These are phyloP conservation scores for Rhinoderma darwinii DNA, from an alignment of 2,113 vertebrate genomes.

Conservation along the genomic window DNA sequence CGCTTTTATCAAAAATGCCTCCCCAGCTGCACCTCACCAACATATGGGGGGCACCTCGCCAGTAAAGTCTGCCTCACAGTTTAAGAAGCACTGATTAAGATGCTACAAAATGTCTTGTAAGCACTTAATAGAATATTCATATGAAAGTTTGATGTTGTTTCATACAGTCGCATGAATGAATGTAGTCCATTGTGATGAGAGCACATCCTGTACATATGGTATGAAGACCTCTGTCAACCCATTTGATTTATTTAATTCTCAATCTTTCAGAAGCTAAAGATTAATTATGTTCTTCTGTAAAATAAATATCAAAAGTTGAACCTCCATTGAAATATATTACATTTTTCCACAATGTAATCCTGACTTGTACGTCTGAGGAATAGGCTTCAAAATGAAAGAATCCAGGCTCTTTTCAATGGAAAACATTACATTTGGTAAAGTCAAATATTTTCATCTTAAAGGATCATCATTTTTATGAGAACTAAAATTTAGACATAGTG, in stretches of 20 bases:
- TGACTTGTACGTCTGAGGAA: conserved; percentile 37
- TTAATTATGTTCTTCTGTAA: conserved; percentile 34
- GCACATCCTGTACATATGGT: conserved; percentile 41
- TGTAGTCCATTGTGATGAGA: background rate
- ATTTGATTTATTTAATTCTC: conserved; percentile 34
- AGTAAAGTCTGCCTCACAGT: no score
- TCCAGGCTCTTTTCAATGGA: conserved; percentile 44
- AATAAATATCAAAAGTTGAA: conserved; percentile 11
- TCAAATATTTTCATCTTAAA: conserved; percentile 49
- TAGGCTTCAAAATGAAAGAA: conserved; percentile 43
- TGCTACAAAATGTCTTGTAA: background rate
- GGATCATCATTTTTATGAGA: conserved; percentile 32
- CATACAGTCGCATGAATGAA: background rate
- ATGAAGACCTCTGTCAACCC: conserved; percentile 14
- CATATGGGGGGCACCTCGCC: no score
- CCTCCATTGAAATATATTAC: conserved; percentile 38
- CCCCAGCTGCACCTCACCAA: no score
- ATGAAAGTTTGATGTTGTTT: background rate
- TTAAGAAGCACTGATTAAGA: background rate
- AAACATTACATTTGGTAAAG: conserved; percentile 44
- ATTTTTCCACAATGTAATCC: conserved; percentile 50
- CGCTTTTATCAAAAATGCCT: no score
- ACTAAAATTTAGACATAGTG: background rate
- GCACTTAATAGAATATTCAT: background rate
- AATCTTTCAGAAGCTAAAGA: conserved; percentile 29